Percentiles rank a stretch among this genome's conserved stretches.
phyloP scores from a whole-genome alignment of 2,888 invertebrate species.

The Isotomurus palustris region DNA sequence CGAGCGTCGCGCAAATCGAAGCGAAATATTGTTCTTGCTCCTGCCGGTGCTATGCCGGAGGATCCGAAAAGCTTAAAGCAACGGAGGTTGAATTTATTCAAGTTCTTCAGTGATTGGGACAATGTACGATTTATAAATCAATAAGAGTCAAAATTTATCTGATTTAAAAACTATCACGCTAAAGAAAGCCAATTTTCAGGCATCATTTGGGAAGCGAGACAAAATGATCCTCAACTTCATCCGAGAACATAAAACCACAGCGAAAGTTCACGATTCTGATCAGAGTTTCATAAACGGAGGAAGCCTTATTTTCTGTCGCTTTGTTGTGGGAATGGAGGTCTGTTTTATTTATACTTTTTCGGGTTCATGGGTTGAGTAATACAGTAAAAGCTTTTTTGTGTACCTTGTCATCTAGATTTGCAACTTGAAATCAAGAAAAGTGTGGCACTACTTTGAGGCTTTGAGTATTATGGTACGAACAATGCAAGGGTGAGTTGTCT shows the following conservation, averaged over 20 bases:
- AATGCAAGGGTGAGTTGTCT: slow-evolving; percentile 39
- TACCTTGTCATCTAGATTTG: slow-evolving; percentile 20
- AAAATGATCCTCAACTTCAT: slow-evolving; percentile 33
- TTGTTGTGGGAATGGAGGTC: slow-evolving; percentile 39
- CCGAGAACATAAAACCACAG: slow-evolving; percentile 25
- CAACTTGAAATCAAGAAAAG: slow-evolving; percentile 26
- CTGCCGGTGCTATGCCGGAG: too few species aligned
- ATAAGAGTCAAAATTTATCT: background rate
- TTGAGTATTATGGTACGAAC: slow-evolving; percentile 35
- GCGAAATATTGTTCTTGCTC: too few species aligned
- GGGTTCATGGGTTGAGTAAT: background rate
- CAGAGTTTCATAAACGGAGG: slow-evolving; percentile 33
- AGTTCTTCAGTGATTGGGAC: slow-evolving; percentile 27
- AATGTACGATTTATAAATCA: slow-evolving; percentile 1
- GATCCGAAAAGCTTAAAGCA: too few species aligned
- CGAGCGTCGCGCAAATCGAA: too few species aligned
- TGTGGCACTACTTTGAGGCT: slow-evolving; percentile 39
- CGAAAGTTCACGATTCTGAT: slow-evolving; percentile 36
- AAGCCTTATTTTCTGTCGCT: slow-evolving; percentile 35
- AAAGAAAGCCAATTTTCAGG: slow-evolving; percentile 1
- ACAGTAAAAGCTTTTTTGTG: background rate
- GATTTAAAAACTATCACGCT: background rate
- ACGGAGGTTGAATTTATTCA: slow-evolving; percentile 21
- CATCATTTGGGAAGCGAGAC: slow-evolving; percentile 27
- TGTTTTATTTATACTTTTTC: background rate